Conservation (phyloP, 2,888 invertebrate species). For the Cantharis lateralis region DNA sequence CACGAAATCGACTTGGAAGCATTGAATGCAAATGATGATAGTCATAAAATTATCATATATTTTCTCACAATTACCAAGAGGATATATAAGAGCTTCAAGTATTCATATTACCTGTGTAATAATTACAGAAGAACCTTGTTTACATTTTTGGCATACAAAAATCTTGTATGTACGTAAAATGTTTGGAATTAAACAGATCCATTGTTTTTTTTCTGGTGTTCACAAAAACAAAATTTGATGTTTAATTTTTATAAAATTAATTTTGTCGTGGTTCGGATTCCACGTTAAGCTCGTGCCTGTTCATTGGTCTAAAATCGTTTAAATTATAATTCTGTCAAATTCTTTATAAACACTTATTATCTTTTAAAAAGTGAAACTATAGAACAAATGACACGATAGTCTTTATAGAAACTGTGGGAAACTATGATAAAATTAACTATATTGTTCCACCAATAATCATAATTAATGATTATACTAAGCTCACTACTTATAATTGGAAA, state of each 20-base stretch:
- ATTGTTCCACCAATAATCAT: neutral
- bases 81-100: slow-evolving; percentile 13
- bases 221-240: too few relatives aligned
- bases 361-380: neutral
- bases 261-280: too few relatives aligned
- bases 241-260: too few relatives aligned
- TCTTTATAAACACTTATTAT: neutral
- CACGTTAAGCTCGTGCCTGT: too few relatives aligned
- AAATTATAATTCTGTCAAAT: too few relatives aligned
- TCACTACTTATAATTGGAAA: neutral
- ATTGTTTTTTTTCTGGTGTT: too few relatives aligned
- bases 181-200: neutral
- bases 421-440: too few relatives aligned
- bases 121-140: slow-evolving; percentile 9
- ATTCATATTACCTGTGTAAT: neutral
- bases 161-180: neutral
- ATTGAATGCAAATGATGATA: slow-evolving; percentile 27
- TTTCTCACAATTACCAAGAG: slow-evolving; percentile 23
- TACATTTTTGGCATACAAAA: neutral
- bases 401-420: neutral
- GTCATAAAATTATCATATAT: slow-evolving; percentile 29
- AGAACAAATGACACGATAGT: neutral
- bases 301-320: too few relatives aligned
- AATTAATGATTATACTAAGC: neutral
- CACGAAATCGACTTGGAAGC: slow-evolving; percentile 16